A percentile compares a stretch with the other conserved stretches of the same genome.
phyloP scores from a whole-genome alignment of 2,113 vertebrate species.

The Mirza zaza region DNA sequence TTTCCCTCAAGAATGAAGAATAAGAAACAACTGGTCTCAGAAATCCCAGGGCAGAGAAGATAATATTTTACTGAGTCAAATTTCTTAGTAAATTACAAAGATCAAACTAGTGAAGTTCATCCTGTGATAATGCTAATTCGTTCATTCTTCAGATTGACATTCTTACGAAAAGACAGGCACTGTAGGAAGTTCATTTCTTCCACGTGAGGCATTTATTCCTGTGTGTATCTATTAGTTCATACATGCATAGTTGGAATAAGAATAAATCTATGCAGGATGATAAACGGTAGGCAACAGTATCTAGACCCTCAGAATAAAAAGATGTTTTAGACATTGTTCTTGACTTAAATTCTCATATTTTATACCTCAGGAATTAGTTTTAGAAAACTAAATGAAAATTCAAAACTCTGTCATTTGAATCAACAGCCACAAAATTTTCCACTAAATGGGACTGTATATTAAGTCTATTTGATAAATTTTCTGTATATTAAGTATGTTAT shows the following conservation, averaged over 20 bases:
- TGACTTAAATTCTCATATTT: background rate
- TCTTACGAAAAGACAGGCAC: background rate
- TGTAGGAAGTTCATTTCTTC: background rate
- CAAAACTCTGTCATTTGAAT: background rate
- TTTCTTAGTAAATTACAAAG: background rate
- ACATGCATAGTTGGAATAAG: background rate
- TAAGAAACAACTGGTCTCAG: background rate
- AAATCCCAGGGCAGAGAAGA: constrained; percentile 18
- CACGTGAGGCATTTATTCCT: background rate
- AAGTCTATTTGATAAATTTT: background rate
- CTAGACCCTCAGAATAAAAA: background rate
- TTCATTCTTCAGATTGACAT: background rate
- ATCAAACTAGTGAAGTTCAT: background rate
- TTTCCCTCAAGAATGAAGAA: background rate
- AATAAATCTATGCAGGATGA: background rate
- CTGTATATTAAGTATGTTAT: background rate
- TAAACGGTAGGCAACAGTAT: background rate
- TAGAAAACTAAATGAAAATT: background rate
- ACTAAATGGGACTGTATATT: background rate
- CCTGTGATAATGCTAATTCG: background rate
- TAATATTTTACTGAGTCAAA: background rate
- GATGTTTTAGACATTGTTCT: background rate
- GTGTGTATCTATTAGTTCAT: too few species aligned
- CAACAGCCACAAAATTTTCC: background rate
- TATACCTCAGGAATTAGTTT: background rate